These are phyloP conservation scores for Pseudopipra pipra DNA, from an alignment of 2,113 vertebrate genomes.

Conservation along the genomic window DNA sequence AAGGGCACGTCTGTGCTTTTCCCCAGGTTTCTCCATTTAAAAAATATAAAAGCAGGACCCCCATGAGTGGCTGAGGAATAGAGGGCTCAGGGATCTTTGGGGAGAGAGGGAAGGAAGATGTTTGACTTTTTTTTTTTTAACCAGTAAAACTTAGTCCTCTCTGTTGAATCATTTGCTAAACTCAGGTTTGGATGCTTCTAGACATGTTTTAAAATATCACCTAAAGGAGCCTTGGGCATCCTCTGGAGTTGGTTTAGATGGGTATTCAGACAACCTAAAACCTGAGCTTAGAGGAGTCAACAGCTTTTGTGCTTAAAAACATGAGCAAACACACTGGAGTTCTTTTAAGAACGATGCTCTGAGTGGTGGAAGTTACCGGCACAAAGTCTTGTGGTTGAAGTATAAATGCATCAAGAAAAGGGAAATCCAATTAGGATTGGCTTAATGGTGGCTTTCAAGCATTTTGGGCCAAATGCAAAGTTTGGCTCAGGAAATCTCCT, in stretches of 20 bases:
- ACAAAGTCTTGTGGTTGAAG: not conserved
- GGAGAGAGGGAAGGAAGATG: not conserved
- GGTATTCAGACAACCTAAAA: not conserved
- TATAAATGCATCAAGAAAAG: not conserved
- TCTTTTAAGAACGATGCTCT: not conserved
- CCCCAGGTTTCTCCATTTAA: not conserved
- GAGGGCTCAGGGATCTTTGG: not conserved
- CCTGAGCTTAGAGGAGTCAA: not conserved
- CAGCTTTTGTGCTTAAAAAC: not conserved
- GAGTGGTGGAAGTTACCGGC: not conserved
- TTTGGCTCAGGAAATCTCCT: not conserved
- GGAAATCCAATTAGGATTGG: not conserved
- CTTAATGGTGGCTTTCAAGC: not conserved
- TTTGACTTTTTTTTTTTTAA: not conserved
- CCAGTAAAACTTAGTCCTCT: not conserved
- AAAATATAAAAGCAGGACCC: not conserved
- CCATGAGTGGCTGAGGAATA: not conserved
- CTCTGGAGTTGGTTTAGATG: not conserved
- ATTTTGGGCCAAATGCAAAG: not conserved
- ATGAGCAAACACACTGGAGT: not conserved
- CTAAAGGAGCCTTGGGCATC: not conserved
- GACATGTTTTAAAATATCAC: not conserved
- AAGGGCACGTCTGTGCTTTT: not conserved
- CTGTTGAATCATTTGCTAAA: not conserved
- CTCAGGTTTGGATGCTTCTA: not conserved